phyloP scores from a whole-genome alignment of 2,888 invertebrate genomes.

The Drosophila prolongata region DNA sequence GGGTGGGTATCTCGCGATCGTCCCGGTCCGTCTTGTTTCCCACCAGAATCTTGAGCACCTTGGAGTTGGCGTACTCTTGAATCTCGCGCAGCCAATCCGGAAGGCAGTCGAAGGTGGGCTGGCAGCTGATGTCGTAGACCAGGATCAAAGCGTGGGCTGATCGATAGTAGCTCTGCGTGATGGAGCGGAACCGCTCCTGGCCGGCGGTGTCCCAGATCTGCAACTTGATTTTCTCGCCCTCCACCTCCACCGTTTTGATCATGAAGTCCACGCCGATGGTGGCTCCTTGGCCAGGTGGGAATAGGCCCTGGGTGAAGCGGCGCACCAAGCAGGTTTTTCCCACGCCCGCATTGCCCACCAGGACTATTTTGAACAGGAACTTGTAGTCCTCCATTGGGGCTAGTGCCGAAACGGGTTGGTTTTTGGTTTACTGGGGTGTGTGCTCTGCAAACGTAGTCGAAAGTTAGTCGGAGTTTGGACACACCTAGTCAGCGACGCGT shows the following conservation, averaged over 20 bases:
- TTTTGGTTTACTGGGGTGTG: neutral
- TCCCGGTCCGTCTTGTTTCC: constrained; percentile 99
- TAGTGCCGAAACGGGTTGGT: neutral
- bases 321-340: constrained; percentile 99
- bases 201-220: constrained; percentile 99
- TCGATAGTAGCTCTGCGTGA: constrained; percentile 98
- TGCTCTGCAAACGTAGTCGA: constrained; percentile 29
- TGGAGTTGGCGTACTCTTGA: constrained; percentile 97
- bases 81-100: constrained; percentile 99
- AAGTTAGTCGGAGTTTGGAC: constrained; percentile 42
- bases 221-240: constrained; percentile 97
- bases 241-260: constrained; percentile 99
- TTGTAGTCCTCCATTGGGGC: constrained; percentile 97
- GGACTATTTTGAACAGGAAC: constrained; percentile 99
- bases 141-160: constrained; percentile 98
- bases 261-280: constrained; percentile 99
- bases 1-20: constrained; percentile 94
- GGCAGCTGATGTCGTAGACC: constrained; percentile 98
- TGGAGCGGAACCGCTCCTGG: constrained; percentile 97
- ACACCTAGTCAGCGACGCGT: constrained; percentile 72
- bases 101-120: constrained; percentile 98
- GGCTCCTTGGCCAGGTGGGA: constrained; percentile 99
- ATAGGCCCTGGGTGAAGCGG: constrained; percentile 98
- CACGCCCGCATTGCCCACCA: constrained; percentile 99
- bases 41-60: constrained; percentile 86